These are phyloP conservation scores for Wiebesia pumilae DNA, from an alignment of 1,140 invertebrate species.

Conservation along the genomic window DNA sequence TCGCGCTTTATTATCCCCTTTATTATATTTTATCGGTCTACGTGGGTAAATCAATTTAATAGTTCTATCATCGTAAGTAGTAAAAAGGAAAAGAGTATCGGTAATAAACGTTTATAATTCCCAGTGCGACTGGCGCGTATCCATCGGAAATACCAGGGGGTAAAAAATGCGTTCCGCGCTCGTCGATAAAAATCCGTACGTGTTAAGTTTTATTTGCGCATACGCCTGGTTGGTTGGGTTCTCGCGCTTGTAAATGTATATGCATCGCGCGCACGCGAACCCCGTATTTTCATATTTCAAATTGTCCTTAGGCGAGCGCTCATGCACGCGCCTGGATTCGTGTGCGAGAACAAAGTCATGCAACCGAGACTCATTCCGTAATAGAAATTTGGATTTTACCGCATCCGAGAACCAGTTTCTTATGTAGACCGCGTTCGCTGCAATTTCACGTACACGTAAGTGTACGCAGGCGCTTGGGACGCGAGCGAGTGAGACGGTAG, in stretches of 20 bases:
- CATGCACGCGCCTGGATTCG: too few species aligned
- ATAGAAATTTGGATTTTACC: constrained; percentile 25
- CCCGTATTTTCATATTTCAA: not conserved
- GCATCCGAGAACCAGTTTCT: constrained; percentile 34
- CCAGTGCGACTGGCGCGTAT: not conserved
- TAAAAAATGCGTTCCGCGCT: not conserved
- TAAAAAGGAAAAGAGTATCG: not conserved
- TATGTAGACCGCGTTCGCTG: not conserved
- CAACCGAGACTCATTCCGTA: not conserved
- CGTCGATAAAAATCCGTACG: not conserved
- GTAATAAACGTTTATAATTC: not conserved
- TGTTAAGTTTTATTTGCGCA: not conserved
- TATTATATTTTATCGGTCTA: not conserved
- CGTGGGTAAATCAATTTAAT: not conserved
- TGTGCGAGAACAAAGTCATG: not conserved
- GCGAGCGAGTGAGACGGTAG: not conserved
- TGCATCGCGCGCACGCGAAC: not conserved
- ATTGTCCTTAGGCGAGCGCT: too few species aligned
- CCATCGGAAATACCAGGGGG: not conserved
- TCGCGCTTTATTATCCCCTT: not conserved
- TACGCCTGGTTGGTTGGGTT: not conserved
- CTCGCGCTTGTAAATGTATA: not conserved
- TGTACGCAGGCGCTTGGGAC: not conserved
- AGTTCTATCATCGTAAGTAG: constrained; percentile 4
- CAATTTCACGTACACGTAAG: constrained; percentile 2